These are phyloP conservation scores for Anguilla anguilla DNA, from an alignment of 2,797 vertebrate species.

Conservation along the genomic window DNA sequence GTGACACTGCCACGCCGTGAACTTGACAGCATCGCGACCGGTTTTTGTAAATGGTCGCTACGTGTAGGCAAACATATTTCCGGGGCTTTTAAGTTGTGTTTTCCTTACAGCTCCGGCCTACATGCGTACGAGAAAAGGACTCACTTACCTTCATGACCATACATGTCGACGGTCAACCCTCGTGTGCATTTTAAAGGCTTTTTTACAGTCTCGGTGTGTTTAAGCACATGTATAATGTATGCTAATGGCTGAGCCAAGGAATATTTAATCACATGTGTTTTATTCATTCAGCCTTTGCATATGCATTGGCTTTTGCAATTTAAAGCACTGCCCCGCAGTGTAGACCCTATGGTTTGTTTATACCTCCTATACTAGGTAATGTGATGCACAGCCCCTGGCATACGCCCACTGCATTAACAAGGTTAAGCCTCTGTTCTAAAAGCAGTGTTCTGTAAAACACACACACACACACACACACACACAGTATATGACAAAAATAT, in stretches of 20 bases:
- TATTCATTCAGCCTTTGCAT: slow-evolving; percentile 1
- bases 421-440: neutral
- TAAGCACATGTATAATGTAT: neutral
- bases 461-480: no score
- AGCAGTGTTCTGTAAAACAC: neutral
- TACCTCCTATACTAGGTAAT: neutral
- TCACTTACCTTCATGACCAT: neutral
- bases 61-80: neutral
- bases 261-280: neutral
- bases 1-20: neutral
- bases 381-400: neutral
- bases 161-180: neutral
- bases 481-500: no score
- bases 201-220: neutral
- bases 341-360: neutral
- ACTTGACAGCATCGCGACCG: neutral
- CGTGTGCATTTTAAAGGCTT: slow-evolving; percentile 9
- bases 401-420: neutral
- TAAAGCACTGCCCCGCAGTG: neutral
- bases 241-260: neutral
- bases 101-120: neutral
- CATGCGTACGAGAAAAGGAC: neutral
- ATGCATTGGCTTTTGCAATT: neutral
- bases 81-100: neutral
- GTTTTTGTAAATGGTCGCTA: neutral